phyloP scores from a whole-genome alignment of 2,113 vertebrate genomes.

The Nothobranchius furzeri region DNA sequence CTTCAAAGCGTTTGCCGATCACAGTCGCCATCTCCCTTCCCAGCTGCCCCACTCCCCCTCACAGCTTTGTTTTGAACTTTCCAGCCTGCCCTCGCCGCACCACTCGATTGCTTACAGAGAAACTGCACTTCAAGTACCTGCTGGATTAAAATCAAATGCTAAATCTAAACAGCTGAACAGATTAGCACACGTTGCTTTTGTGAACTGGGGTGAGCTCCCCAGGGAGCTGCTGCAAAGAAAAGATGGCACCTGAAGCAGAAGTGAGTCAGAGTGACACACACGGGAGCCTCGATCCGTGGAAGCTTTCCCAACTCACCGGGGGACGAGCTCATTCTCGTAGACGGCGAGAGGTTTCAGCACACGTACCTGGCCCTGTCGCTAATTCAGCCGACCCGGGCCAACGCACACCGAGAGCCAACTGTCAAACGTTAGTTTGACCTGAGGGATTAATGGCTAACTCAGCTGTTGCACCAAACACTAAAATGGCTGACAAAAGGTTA shows the following conservation, averaged over 20 bases:
- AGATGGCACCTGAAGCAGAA: constrained; percentile 71
- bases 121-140: constrained; percentile 7
- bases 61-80: constrained; percentile 60
- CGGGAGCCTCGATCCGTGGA: constrained; percentile 65
- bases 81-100: constrained; percentile 26
- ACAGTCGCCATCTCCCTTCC: constrained; percentile 59
- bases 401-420: constrained; percentile 36
- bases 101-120: constrained; percentile 25
- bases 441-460: constrained; percentile 71
- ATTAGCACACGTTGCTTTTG: constrained; percentile 56
- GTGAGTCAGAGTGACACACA: constrained; percentile 78
- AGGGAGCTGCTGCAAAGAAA: constrained; percentile 73
- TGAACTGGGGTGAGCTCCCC: constrained; percentile 42
- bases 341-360: constrained; percentile 38
- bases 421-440: constrained; percentile 56
- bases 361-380: constrained; percentile 59
- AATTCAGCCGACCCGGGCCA: constrained; percentile 40
- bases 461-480: constrained; percentile 69
- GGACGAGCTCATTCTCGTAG: constrained; percentile 61
- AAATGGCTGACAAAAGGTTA: constrained; percentile 72
- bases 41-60: constrained; percentile 75
- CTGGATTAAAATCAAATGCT: constrained; percentile 26
- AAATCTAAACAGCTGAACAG: constrained; percentile 54
- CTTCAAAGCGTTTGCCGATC: constrained; percentile 86
- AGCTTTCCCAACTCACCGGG: constrained; percentile 44